Base-by-base conservation (phyloP, 2,888 invertebrate genomes). In the Macrophya annulata region DNA sequence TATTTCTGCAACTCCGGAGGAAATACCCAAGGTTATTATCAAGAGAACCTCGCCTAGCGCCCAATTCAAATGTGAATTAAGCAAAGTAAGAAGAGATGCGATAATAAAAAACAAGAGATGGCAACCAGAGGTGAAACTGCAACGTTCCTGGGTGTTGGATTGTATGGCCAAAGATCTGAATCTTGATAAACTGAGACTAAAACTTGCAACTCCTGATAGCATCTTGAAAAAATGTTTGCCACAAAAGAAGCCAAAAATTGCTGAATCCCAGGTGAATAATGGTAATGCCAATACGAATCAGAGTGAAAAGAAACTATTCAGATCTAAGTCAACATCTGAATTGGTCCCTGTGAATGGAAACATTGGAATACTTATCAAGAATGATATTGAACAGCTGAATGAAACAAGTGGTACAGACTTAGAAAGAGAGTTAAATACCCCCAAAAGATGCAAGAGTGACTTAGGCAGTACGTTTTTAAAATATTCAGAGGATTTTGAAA, bases 21-120 rank as follows among this genome's bases (percentile, higher is more conserved):
- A 93, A 85, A 88, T 93, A 48, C 93, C 93, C 0, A 93, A 93
- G 72, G 93, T 93, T 0, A 93, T 93, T 71, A 93, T 93, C 68
- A 93, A 93, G 84, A 88, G 93, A 62, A 89, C 91, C 0, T 93
- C 93, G 4, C 90, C 93, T 0, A 92, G 89, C 37, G 90, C 93
- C 0, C 93, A 93, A 84, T 93, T 93, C 55, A 93, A 93, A 51
- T 93, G 93, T 72, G 93, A 93, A 85, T 83, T 93, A 9, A 93
- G 93, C 72, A 92, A 92, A 85, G 87, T 87, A 12, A 90, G 88
- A 17, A 89, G 89, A 17, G 89, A 89, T 2, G 89, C 90, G 0
- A 88, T 91, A n/a, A 89, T 90, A 8, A 90, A 89, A 25, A 89
- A 89, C 21, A 86, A 89, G 0, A 91, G 89, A 55, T 93, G 93